A percentile compares a stretch with the other conserved stretches of the same genome.
Conservation (phyloP, 1,140 invertebrate species). For the Trachelipus rathkii region DNA sequence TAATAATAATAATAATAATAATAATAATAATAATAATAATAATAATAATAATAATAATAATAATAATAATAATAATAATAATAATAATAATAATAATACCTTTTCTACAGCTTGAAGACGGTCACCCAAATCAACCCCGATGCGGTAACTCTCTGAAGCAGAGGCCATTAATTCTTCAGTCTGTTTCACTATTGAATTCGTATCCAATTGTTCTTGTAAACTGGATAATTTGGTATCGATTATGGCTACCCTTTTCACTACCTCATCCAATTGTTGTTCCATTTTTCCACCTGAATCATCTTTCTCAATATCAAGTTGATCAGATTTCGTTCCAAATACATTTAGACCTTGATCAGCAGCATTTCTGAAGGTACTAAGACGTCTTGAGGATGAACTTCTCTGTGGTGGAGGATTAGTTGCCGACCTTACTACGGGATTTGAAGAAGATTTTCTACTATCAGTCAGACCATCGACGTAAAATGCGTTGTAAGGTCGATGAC, state of each 20-base stretch:
- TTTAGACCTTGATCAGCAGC: background rate
- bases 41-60: too few species aligned
- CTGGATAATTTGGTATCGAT: slow-evolving; percentile 72
- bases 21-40: too few species aligned
- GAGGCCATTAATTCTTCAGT: slow-evolving; percentile 64
- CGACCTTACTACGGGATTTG: background rate
- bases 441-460: background rate
- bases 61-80: too few species aligned
- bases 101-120: slow-evolving; percentile 21
- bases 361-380: background rate
- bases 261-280: slow-evolving; percentile 61
- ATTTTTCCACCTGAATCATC: slow-evolving; percentile 48
- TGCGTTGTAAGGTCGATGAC: background rate
- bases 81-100: background rate
- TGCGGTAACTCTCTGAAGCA: slow-evolving; percentile 47
- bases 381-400: background rate
- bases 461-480: background rate
- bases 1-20: too few species aligned
- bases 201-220: slow-evolving; percentile 74
- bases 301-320: background rate
- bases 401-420: background rate
- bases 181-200: slow-evolving; percentile 69
- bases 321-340: background rate
- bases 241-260: slow-evolving; percentile 74
- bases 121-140: slow-evolving; percentile 23